phyloP scores from a whole-genome alignment of 2,797 vertebrate genomes.

The Nothura maculosa region DNA sequence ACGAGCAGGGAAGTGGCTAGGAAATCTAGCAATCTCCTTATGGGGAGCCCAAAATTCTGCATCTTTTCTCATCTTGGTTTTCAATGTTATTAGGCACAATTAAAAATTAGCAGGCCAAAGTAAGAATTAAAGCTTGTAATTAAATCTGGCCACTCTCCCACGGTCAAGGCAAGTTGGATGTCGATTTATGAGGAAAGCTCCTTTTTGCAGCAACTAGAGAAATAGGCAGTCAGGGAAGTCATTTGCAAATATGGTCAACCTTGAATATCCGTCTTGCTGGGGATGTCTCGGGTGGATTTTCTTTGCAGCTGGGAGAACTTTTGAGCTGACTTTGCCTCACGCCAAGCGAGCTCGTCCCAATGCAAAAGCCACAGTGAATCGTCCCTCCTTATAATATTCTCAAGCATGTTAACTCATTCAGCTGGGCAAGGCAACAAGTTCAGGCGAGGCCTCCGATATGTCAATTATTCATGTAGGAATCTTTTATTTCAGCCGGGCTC shows the following conservation, averaged over 20 bases:
- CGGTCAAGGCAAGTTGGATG: slow-evolving; percentile 15
- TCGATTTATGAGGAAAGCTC: slow-evolving; percentile 8
- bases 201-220: slow-evolving; percentile 16
- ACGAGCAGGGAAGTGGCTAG: slow-evolving; percentile 24
- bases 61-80: slow-evolving; percentile 44
- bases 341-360: neutral
- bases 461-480: slow-evolving; percentile 72
- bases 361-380: slow-evolving; percentile 55
- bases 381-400: slow-evolving; percentile 64
- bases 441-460: slow-evolving; percentile 68
- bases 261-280: fast-evolving
- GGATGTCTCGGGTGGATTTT: neutral
- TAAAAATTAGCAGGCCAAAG: slow-evolving; percentile 55
- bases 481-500: slow-evolving; percentile 61
- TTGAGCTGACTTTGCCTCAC: too few relatives aligned
- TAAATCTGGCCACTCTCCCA: slow-evolving; percentile 27
- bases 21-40: slow-evolving; percentile 59
- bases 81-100: slow-evolving; percentile 49
- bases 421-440: slow-evolving; percentile 69
- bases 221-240: slow-evolving; percentile 1
- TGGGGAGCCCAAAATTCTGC: slow-evolving; percentile 24
- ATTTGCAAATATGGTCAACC: neutral
- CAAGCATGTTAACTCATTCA: slow-evolving; percentile 67
- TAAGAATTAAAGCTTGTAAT: slow-evolving; percentile 47
- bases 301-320: neutral